Evolutionary conservation across 2,888 invertebrate genomes (phyloP), one percentile per base, ranked within the genome.

Genomic region (Melikaiella ostensackeni): DNA sequence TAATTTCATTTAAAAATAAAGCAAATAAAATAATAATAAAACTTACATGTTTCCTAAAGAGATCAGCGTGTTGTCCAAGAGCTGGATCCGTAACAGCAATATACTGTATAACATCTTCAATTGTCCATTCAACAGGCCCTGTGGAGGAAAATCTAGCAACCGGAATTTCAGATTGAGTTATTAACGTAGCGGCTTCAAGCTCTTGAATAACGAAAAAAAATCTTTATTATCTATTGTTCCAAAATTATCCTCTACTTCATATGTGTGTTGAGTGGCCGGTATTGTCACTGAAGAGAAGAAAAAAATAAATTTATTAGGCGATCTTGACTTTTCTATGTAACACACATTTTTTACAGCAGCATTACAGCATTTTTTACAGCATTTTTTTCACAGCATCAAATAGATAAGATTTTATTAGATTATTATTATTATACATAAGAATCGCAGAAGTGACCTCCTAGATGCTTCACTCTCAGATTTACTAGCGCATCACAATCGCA

Each of bases 21-120:
- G n/a, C n/a, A n/a, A n/a, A n/a, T n/a, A n/a, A n/a, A n/a, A n/a
- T n/a, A n/a, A n/a, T n/a, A n/a, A n/a, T n/a, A 30, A 30, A 30
- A 3, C 30, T 94, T 91, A 98, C 98, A 92, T 98, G 98, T 93
- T 96, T 97, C 87, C 97, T 94, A 91, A 98, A 98, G 79, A 98
- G 93, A 90, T 98, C 98, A 0, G 98, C 97, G 92, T 98, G 97
- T 1, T 96, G 94, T 19, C 96, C 95, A 74, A 98, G 93, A 74
- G 96, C 95, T 55, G 95, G 95, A 92, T 98, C 98, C 30, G 96
- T 95, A 79, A 95, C 95, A 77, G 96, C 96, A 82, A 99, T 98
- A 92, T 97, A 96, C 82, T 96, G 95, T 87, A 98, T 98, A 78
- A 98, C 98, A 90, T 98, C 98, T 89, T 98, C 98, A 33, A 98